These are phyloP conservation scores for Chionodraco myersi DNA, from an alignment of 2,113 vertebrate species.

Conservation along the genomic window DNA sequence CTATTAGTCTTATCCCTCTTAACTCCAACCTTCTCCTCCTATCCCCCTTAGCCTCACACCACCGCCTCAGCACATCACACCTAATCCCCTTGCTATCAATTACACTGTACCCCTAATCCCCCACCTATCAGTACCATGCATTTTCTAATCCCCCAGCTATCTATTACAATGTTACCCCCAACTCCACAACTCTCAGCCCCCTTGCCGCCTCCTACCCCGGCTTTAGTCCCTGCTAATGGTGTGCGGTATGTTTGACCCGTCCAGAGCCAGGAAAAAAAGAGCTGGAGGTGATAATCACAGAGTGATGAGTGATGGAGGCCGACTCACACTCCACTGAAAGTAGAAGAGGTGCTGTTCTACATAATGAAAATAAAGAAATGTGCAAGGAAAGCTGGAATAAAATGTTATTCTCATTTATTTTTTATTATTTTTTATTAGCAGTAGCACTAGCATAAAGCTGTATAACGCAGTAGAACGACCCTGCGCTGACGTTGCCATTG, in stretches of 20 bases:
- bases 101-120: constrained; percentile 62
- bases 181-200: not conserved
- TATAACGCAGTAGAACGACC: too few species aligned
- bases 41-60: constrained; percentile 25
- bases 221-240: constrained; percentile 52
- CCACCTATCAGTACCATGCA: constrained; percentile 49
- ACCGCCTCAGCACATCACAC: constrained; percentile 29
- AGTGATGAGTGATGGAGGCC: constrained; percentile 53
- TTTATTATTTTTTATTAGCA: too few species aligned
- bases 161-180: constrained; percentile 25
- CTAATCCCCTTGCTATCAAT: constrained; percentile 60
- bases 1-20: constrained; percentile 32
- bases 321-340: constrained; percentile 20
- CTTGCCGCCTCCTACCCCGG: not conserved
- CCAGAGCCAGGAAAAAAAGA: constrained; percentile 27
- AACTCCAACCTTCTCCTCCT: constrained; percentile 5
- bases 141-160: constrained; percentile 48
- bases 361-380: not conserved
- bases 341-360: constrained; percentile 18
- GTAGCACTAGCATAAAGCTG: too few species aligned
- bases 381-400: too few species aligned
- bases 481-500: too few species aligned
- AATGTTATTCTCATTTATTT: not conserved
- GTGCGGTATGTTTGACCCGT: constrained; percentile 28
- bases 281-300: constrained; percentile 39